These are phyloP conservation scores for Zygogramma bicolorata DNA, from an alignment of 2,888 invertebrate species.

Conservation along the genomic window DNA sequence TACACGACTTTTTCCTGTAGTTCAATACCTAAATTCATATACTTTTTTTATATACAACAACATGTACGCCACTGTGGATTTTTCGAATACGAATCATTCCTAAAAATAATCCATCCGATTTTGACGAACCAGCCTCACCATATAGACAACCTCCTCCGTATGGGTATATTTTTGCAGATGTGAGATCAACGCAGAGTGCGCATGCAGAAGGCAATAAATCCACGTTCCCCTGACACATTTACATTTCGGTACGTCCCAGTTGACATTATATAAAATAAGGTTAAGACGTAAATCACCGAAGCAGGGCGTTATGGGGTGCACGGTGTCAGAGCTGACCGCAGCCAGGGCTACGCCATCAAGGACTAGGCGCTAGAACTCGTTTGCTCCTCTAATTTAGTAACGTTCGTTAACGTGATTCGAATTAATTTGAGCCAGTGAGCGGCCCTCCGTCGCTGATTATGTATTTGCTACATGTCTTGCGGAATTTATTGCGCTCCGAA, in stretches of 20 bases:
- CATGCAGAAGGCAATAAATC: conserved; percentile 46
- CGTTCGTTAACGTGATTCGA: conserved; percentile 66
- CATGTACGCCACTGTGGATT: neutral
- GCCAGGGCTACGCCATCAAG: conserved; percentile 56
- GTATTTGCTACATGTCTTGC: conserved; percentile 65
- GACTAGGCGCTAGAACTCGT: conserved; percentile 44
- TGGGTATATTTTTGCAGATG: conserved; percentile 46
- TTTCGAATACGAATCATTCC: neutral
- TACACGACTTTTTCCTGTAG: too few species aligned
- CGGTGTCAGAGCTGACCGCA: conserved; percentile 63
- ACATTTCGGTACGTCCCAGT: conserved; percentile 56
- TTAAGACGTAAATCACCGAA: conserved; percentile 74
- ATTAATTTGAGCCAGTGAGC: conserved; percentile 62
- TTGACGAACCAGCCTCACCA: neutral
- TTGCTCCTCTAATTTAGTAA: conserved; percentile 64
- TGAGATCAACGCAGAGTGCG: conserved; percentile 41
- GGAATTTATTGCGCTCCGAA: conserved; percentile 59
- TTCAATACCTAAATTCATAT: neutral
- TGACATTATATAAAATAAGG: conserved; percentile 73
- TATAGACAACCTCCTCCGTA: conserved; percentile 12
- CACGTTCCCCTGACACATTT: conserved; percentile 58
- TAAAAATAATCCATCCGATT: conserved; percentile 8
- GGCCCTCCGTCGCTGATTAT: conserved; percentile 60
- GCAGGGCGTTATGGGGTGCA: conserved; percentile 58
- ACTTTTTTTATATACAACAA: neutral